These are phyloP conservation scores for Bombylius major DNA, from an alignment of 2,888 invertebrate genomes.

Conservation along the genomic window DNA sequence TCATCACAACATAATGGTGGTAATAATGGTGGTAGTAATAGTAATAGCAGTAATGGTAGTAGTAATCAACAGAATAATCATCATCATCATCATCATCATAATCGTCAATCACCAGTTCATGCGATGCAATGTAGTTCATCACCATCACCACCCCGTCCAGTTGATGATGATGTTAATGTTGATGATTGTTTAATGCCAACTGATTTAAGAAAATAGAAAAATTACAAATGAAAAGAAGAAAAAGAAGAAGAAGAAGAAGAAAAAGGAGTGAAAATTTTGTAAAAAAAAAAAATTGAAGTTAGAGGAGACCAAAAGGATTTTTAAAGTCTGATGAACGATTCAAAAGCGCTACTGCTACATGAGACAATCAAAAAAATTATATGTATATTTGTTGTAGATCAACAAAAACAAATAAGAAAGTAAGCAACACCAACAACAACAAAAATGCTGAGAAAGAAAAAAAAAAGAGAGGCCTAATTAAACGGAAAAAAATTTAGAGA, in stretches of 20 bases:
- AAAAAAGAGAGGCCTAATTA: too few species aligned
- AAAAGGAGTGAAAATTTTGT: neutral
- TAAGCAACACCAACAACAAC: too few species aligned
- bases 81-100: neutral
- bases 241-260: neutral
- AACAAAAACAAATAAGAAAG: too few species aligned
- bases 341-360: too few species aligned
- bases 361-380: neutral
- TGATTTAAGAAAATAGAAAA: slow-evolving; percentile 16
- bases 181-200: slow-evolving; percentile 16
- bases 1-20: neutral
- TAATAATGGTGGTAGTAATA: too few species aligned
- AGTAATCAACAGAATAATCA: neutral
- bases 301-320: too few species aligned
- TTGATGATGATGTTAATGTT: slow-evolving; percentile 7
- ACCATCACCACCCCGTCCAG: neutral
- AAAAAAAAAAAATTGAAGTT: too few species aligned
- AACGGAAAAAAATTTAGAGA: too few species aligned
- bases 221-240: neutral
- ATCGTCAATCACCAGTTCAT: neutral
- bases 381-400: too few species aligned
- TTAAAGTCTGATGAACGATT: too few species aligned
- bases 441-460: too few species aligned
- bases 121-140: neutral
- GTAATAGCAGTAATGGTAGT: too few species aligned